phyloP scores from a whole-genome alignment of 2,888 invertebrate genomes.

The Atethmia centrago region DNA sequence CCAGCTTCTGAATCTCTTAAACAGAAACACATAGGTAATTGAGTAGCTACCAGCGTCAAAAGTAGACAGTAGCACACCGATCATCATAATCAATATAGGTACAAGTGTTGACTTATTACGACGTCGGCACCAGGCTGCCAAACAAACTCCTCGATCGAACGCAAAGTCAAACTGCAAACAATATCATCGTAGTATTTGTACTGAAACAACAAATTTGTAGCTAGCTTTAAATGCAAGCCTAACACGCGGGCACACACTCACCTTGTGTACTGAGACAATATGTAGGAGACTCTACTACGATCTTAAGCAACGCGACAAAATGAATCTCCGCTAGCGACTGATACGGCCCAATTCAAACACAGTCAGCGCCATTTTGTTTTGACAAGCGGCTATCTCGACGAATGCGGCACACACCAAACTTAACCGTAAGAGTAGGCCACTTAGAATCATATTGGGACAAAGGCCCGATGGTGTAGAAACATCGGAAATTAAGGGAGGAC shows the following conservation, averaged over 20 bases:
- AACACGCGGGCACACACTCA: conserved; percentile 88
- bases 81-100: conserved; percentile 85
- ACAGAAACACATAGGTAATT: conserved; percentile 23
- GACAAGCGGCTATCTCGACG: conserved; percentile 87
- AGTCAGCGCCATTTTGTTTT: conserved; percentile 90
- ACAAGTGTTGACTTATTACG: conserved; percentile 83
- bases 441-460: conserved; percentile 76
- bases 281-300: conserved; percentile 87
- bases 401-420: conserved; percentile 69
- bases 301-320: conserved; percentile 91
- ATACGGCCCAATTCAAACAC: conserved; percentile 90
- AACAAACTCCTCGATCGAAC: conserved; percentile 89
- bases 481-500: conserved; percentile 90
- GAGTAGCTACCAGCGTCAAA: conserved; percentile 38
- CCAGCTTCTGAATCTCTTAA: background rate
- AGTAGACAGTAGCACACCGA: conserved; percentile 70
- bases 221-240: conserved; percentile 90
- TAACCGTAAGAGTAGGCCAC: conserved; percentile 71
- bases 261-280: conserved; percentile 89
- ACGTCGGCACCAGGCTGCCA: conserved; percentile 77
- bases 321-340: conserved; percentile 90
- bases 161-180: conserved; percentile 89
- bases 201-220: conserved; percentile 90
- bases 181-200: conserved; percentile 90
- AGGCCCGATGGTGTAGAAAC: conserved; percentile 80